Percentiles rank a stretch among this genome's conserved stretches.
Conservation (phyloP, 2,888 invertebrate genomes). For the Callinectes sapidus region DNA sequence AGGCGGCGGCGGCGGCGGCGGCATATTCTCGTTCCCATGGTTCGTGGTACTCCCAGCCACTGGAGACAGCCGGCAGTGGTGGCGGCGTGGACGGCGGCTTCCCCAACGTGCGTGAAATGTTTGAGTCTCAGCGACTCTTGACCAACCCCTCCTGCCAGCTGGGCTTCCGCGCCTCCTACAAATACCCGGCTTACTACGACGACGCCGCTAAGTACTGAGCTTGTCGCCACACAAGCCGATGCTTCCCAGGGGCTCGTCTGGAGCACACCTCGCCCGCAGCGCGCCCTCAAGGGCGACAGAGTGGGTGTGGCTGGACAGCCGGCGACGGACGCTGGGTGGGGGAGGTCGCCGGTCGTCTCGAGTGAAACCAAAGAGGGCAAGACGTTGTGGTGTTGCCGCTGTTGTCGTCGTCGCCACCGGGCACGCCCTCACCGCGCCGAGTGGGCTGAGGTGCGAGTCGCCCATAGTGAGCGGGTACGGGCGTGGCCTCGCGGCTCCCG, state of each 20-base stretch:
- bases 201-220: conserved; percentile 73
- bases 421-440: neutral
- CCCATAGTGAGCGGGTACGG: conserved; percentile 11
- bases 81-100: conserved; percentile 65
- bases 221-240: neutral
- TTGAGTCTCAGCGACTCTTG: conserved; percentile 73
- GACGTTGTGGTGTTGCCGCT: conserved; percentile 17
- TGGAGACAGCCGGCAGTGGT: conserved; percentile 48
- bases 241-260: neutral
- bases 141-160: conserved; percentile 73
- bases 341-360: conserved; percentile 25
- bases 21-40: conserved; percentile 65
- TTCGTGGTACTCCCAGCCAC: conserved; percentile 68
- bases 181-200: conserved; percentile 73
- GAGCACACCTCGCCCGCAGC: neutral
- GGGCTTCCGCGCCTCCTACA: conserved; percentile 73
- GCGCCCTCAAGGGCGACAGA: neutral
- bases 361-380: conserved; percentile 67
- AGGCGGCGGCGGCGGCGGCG: conserved; percentile 66
- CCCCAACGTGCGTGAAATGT: conserved; percentile 73
- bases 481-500: conserved; percentile 23
- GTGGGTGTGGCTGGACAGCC: neutral
- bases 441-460: neutral
- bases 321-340: conserved; percentile 1
- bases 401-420: conserved; percentile 11